Evolutionary conservation across 2,888 invertebrate species (phyloP), one percentile per base, ranked within the genome.

Genomic region (Philereme vetulata): DNA sequence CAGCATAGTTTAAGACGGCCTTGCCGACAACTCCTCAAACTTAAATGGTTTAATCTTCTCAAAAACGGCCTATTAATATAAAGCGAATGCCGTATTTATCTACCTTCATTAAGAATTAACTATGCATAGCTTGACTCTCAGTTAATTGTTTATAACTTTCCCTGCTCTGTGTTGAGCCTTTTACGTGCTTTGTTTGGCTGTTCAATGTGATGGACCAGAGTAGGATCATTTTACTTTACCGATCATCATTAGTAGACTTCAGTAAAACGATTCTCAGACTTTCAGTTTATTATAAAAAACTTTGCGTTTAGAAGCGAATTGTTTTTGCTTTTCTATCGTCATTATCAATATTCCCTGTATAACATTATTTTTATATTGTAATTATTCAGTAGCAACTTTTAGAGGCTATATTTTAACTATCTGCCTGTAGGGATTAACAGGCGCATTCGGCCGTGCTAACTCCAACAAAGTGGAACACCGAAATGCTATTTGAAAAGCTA

Each of bases 401-500:
- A 54, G 65, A 38, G 50, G 63, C 42, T 57, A 60, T 43, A 70
- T 72, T 74, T 68, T 67, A 74, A 68, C 70, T 71, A 66, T 71
- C 67, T 71, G 70, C 67, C 69, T 69, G 58, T 67, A 68, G 77
- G 76, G 78, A 79, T 82, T 80, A 73, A 72, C 75, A 71, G 56
- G 75, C 70, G 75, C 75, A 74, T 65, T 66, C 71, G 71, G 65
- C 70, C 76, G 75, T 62, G 66, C 64, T 72, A 76, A 74, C 75
- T 66, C 71, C 66, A 62, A 72, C 74, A 76, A 77, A 82, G 77
- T 80, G 78, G 77, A 79, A 83, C 83, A 84, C 78, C 72, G 79
- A 76, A 84, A 80, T 76, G 82, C 82, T 80, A 81, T 84, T 81
- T 79, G 77, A 76, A 75, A 76, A 77, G 76, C 78, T 78, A 76